These are phyloP conservation scores for Phymastichus coffea DNA, from an alignment of 1,140 invertebrate species.

Conservation along the genomic window DNA sequence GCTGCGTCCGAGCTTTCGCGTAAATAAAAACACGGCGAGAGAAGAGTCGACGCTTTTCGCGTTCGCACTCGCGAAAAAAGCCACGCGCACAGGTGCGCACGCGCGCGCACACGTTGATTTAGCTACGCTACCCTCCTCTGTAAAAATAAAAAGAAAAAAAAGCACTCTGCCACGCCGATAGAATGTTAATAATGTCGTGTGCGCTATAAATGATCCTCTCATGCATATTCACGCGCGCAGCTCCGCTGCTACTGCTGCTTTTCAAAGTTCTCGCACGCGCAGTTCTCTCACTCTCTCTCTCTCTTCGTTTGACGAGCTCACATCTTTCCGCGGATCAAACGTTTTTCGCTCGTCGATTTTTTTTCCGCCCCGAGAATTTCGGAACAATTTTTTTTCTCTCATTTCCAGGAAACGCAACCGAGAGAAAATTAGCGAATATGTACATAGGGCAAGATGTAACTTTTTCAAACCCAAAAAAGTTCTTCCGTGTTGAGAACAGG, in stretches of 20 bases:
- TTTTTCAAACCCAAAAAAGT: no score
- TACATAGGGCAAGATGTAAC: no score
- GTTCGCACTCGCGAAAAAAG: constrained; percentile 23
- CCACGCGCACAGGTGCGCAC: no score
- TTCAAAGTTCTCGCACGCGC: constrained; percentile 12
- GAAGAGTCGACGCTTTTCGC: constrained; percentile 3
- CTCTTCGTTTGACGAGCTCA: not conserved
- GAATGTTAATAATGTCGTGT: constrained; percentile 48
- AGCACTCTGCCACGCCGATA: constrained; percentile 35
- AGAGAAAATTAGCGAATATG: no score
- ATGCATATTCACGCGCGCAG: constrained; percentile 53
- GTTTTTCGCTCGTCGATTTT: no score
- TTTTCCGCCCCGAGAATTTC: no score
- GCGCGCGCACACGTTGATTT: constrained; percentile 22
- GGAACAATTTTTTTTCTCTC: no score
- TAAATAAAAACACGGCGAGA: not conserved
- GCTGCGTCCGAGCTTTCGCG: no score
- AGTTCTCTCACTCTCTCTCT: not conserved
- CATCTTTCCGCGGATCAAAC: no score
- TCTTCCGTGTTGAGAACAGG: no score
- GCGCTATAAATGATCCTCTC: constrained; percentile 51
- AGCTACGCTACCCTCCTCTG: not conserved
- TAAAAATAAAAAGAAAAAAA: constrained; percentile 13
- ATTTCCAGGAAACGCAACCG: no score
- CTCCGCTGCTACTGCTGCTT: not conserved